These are phyloP conservation scores for Laspeyria flexula DNA, from an alignment of 2,888 invertebrate species.

Conservation along the genomic window DNA sequence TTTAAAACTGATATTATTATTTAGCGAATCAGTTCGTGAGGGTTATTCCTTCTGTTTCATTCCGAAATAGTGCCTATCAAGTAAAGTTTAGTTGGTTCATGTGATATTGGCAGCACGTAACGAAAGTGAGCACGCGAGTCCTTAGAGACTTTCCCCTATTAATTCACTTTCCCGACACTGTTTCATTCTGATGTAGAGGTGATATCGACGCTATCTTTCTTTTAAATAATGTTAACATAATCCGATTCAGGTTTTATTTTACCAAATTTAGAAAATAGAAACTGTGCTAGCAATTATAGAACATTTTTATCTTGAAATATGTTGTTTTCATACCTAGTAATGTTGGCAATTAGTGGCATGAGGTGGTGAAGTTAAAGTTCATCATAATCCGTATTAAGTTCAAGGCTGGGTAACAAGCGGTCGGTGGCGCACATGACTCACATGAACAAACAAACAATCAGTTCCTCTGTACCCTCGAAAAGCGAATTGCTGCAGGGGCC, in stretches of 20 bases:
- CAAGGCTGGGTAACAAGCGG: conserved; percentile 41
- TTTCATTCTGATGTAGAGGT: conserved; percentile 44
- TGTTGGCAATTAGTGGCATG: conserved; percentile 17
- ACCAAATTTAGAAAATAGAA: background rate
- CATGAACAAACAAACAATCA: conserved; percentile 59
- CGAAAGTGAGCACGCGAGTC: conserved; percentile 70
- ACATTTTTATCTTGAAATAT: conserved; percentile 14
- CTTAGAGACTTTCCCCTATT: conserved; percentile 80
- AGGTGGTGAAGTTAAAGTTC: conserved; percentile 44
- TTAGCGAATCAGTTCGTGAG: conserved; percentile 39
- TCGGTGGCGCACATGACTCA: conserved; percentile 51
- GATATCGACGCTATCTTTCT: conserved; percentile 19
- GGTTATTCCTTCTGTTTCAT: no score
- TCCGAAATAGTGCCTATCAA: conserved; percentile 12
- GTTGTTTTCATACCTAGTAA: conserved; percentile 16
- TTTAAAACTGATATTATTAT: conserved; percentile 61
- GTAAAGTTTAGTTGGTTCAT: conserved; percentile 39
- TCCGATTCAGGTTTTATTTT: background rate
- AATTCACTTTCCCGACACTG: conserved; percentile 77
- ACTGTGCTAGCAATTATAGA: background rate
- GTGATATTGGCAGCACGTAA: conserved; percentile 61
- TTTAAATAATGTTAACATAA: conserved; percentile 14
- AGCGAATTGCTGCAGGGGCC: conserved; percentile 39
- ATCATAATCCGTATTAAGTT: conserved; percentile 46
- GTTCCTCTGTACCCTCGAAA: conserved; percentile 40